phyloP scores from a whole-genome alignment of 2,113 vertebrate species.

The Percina caprodes region DNA sequence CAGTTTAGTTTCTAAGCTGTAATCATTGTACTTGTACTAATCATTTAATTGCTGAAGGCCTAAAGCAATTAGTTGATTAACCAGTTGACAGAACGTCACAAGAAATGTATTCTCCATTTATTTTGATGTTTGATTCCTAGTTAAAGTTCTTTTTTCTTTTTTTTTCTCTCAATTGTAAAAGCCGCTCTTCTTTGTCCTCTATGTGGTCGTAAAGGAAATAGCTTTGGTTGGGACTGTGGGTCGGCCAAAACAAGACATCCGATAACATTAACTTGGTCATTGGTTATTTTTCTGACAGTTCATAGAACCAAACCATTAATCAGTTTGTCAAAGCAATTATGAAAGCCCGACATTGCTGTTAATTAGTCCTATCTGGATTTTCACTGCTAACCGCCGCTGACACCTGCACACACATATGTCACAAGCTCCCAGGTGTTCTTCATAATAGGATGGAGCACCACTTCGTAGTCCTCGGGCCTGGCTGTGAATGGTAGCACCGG shows the following conservation, averaged over 20 bases:
- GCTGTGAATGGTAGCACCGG: background rate
- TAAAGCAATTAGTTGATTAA: background rate
- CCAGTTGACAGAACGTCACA: background rate
- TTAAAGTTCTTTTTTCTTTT: background rate
- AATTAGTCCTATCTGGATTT: background rate
- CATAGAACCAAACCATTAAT: background rate
- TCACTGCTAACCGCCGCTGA: background rate
- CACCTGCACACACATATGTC: slow-evolving; percentile 1
- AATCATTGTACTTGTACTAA: background rate
- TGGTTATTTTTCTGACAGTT: background rate
- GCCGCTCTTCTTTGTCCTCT: too few relatives aligned
- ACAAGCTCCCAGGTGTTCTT: background rate
- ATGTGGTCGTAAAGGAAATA: background rate
- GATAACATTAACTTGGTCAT: background rate
- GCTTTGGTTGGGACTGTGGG: background rate
- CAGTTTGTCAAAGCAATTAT: background rate
- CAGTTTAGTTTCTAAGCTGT: background rate
- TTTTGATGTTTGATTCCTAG: background rate
- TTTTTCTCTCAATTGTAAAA: background rate
- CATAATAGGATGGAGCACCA: background rate
- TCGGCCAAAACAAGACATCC: background rate
- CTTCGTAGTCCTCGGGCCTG: background rate
- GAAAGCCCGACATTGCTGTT: background rate
- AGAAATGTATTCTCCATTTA: background rate
- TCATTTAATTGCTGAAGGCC: too few relatives aligned